Conservation (phyloP, 2,797 vertebrate species). For the Betta splendens region DNA sequence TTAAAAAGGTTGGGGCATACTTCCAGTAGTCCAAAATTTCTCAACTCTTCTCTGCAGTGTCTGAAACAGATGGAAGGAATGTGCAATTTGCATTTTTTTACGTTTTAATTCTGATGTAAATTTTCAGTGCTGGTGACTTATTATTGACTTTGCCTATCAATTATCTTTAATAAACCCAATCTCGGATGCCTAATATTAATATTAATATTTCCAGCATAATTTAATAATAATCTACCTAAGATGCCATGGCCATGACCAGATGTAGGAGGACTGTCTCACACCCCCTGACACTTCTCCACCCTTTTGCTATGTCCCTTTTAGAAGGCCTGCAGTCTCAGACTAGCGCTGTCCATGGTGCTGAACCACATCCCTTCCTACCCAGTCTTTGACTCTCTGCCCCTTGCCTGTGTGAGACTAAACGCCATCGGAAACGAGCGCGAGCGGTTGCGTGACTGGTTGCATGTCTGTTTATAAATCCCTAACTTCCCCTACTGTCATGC, state of each 20-base stretch:
- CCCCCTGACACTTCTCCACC: slow-evolving; percentile 6
- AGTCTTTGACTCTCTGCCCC: slow-evolving; percentile 7
- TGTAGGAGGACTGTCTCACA: slow-evolving; percentile 32
- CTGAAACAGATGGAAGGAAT: slow-evolving; percentile 44
- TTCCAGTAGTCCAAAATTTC: slow-evolving; percentile 3
- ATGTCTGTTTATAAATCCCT: slow-evolving; percentile 24
- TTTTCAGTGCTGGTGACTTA: slow-evolving; percentile 14
- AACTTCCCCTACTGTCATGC: neutral
- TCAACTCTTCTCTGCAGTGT: slow-evolving; percentile 25
- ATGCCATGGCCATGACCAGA: slow-evolving; percentile 22
- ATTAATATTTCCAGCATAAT: slow-evolving; percentile 21
- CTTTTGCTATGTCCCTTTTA: neutral
- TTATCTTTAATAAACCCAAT: slow-evolving; percentile 4
- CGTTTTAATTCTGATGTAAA: slow-evolving; percentile 25
- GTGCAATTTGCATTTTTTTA: slow-evolving; percentile 35
- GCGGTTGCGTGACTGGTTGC: slow-evolving; percentile 38
- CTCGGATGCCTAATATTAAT: slow-evolving; percentile 21
- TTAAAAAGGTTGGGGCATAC: slow-evolving; percentile 15
- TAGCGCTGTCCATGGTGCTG: slow-evolving; percentile 69
- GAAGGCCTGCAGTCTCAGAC: slow-evolving; percentile 23
- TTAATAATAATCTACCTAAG: slow-evolving; percentile 12
- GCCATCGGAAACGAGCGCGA: slow-evolving; percentile 4
- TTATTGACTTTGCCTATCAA: slow-evolving; percentile 21
- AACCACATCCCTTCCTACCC: slow-evolving; percentile 35
- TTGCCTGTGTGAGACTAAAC: slow-evolving; percentile 1